phyloP scores from a whole-genome alignment of 2,888 invertebrate species.

The Phortica magna region DNA sequence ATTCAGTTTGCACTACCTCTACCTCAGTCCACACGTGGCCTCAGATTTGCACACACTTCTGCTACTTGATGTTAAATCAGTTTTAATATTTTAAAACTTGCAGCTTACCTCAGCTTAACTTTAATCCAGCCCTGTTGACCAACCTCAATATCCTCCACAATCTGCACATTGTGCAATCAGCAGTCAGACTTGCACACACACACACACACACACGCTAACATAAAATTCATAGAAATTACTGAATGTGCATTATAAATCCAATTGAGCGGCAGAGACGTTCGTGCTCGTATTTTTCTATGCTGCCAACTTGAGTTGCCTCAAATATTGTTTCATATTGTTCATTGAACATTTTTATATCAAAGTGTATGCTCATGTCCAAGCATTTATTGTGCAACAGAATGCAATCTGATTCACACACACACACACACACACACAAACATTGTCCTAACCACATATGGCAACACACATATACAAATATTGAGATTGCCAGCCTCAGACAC shows the following conservation, averaged over 20 bases:
- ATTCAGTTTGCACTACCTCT: no score
- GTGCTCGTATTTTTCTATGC: neutral
- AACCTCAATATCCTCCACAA: neutral
- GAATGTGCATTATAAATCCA: conserved; percentile 8
- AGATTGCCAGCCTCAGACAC: neutral
- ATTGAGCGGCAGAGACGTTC: neutral
- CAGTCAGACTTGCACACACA: neutral
- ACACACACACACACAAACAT: neutral
- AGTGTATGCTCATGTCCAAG: neutral
- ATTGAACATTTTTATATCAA: conserved; percentile 26
- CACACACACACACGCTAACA: neutral
- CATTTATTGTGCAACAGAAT: conserved; percentile 7
- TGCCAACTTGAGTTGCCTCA: neutral
- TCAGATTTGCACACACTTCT: no score
- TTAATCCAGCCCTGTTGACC: neutral
- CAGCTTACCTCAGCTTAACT: no score
- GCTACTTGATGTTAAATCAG: neutral
- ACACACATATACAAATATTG: neutral
- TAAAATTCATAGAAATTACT: neutral
- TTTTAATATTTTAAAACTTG: neutral
- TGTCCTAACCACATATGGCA: neutral
- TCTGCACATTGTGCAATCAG: conserved; percentile 15
- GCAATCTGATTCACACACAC: conserved; percentile 25
- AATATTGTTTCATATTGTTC: conserved; percentile 13
- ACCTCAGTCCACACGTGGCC: no score